Evolutionary conservation across 2,797 vertebrate species (phyloP).

Genomic region (Hozukius guyotensis): DNA sequence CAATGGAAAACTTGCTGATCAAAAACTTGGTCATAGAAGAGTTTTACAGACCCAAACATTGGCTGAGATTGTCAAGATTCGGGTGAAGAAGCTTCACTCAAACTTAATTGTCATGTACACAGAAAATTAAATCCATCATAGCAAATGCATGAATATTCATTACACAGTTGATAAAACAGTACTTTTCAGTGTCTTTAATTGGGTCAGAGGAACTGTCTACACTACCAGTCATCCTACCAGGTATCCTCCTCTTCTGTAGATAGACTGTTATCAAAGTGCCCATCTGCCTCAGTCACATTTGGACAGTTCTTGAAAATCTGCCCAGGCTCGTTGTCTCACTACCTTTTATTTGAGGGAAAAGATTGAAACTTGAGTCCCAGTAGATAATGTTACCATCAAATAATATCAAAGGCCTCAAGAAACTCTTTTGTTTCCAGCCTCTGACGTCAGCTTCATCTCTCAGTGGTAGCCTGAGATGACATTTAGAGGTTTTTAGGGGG

Average conservation of each 20-base stretch:
- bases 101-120: conserved; percentile 14
- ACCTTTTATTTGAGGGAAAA: not conserved
- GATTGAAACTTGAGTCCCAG: not conserved
- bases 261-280: conserved; percentile 19
- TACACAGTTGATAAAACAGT: conserved; percentile 21
- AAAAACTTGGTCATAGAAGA: not conserved
- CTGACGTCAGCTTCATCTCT: not conserved
- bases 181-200: conserved; percentile 32
- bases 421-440: not conserved
- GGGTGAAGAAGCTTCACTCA: conserved; percentile 8
- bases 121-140: conserved; percentile 11
- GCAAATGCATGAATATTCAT: conserved; percentile 44
- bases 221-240: conserved; percentile 9
- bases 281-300: conserved; percentile 5
- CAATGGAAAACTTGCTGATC: not conserved
- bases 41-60: not conserved
- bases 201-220: conserved; percentile 28
- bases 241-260: not conserved
- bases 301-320: conserved; percentile 15
- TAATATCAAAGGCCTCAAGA: not conserved
- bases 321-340: not conserved
- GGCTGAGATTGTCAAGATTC: not conserved
- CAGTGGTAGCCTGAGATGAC: not conserved
- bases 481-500: not conserved
- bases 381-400: not conserved